Conservation (phyloP, 2,113 vertebrate genomes). For the Irena cyanogastra region DNA sequence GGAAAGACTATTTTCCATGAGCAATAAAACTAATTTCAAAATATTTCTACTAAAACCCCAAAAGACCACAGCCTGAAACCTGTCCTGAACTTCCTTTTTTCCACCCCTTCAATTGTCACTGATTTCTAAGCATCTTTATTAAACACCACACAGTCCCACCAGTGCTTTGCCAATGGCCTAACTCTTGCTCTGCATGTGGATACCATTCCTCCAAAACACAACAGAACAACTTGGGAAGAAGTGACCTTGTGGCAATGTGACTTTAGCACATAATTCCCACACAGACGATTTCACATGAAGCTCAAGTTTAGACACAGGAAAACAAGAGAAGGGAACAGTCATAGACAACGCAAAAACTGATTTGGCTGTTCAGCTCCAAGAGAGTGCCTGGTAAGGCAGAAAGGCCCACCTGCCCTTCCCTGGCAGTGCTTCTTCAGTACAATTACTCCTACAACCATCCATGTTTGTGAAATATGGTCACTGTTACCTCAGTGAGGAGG, state of each 20-base stretch:
- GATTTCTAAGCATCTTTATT: not conserved
- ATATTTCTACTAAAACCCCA: not conserved
- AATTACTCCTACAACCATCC: not conserved
- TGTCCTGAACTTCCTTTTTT: not conserved
- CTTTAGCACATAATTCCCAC: not conserved
- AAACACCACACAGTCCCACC: accelerated
- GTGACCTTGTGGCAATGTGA: not conserved
- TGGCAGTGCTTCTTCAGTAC: too few species aligned
- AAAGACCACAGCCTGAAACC: not conserved
- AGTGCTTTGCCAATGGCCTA: not conserved
- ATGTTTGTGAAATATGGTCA: accelerated
- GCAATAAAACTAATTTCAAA: not conserved
- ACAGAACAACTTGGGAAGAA: not conserved
- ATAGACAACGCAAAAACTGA: not conserved
- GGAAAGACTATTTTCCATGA: not conserved
- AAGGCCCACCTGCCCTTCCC: not conserved
- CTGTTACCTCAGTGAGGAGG: not conserved
- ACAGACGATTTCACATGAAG: accelerated
- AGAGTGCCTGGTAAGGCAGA: not conserved
- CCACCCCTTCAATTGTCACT: not conserved
- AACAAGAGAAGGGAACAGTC: not conserved
- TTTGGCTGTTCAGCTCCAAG: not conserved
- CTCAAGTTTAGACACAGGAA: not conserved
- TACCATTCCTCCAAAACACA: not conserved
- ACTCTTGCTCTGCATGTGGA: not conserved